Evolutionary conservation across 1,140 invertebrate species (phyloP).

Genomic region (Araneus ventricosus): DNA sequence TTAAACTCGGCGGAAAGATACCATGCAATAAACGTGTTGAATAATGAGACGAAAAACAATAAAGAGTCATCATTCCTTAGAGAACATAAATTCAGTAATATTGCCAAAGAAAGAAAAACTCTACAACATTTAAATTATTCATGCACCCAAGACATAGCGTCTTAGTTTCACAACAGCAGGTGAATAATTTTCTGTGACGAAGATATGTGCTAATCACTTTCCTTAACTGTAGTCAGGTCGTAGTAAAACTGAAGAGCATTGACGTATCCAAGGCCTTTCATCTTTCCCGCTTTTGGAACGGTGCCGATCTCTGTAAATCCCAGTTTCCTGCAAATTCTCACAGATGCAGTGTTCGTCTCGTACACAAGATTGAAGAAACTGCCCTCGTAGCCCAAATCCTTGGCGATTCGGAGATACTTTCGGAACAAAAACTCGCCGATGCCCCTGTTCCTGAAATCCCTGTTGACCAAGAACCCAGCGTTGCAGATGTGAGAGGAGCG

Average conservation of each 20-base stretch:
- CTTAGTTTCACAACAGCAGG: too few species aligned
- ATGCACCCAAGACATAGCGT: too few species aligned
- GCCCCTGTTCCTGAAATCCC: constrained; percentile 75
- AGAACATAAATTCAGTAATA: too few species aligned
- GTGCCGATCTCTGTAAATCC: constrained; percentile 78
- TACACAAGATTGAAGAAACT: constrained; percentile 78
- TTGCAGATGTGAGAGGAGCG: constrained; percentile 78
- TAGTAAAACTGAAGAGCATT: constrained; percentile 76
- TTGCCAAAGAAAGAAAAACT: too few species aligned
- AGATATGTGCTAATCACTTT: not conserved
- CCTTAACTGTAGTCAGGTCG: constrained; percentile 48
- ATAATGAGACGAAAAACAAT: too few species aligned
- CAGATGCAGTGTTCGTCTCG: constrained; percentile 75
- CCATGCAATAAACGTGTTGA: too few species aligned
- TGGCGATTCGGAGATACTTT: constrained; percentile 60
- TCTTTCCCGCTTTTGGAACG: constrained; percentile 77
- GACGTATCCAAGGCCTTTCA: constrained; percentile 74
- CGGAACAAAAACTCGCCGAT: constrained; percentile 76
- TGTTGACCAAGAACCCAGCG: constrained; percentile 77
- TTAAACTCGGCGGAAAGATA: too few species aligned
- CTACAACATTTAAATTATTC: too few species aligned
- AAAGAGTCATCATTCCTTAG: too few species aligned
- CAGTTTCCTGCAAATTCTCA: constrained; percentile 77
- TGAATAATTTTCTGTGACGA: too few species aligned
- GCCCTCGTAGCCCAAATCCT: constrained; percentile 71